These are phyloP conservation scores for Podarcis lilfordi DNA, from an alignment of 2,797 vertebrate genomes.

Conservation along the genomic window DNA sequence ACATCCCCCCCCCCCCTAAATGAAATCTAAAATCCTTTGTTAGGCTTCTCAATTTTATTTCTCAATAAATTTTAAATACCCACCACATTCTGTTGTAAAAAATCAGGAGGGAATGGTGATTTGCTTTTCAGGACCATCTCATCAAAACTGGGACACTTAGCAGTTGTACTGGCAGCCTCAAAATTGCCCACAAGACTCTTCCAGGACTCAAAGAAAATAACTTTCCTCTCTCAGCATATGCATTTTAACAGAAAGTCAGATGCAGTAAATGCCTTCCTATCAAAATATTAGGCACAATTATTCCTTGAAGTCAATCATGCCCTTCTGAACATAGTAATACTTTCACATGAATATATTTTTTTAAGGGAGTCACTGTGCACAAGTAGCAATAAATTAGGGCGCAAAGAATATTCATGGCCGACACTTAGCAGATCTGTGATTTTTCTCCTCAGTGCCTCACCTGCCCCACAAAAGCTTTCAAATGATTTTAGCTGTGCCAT, in stretches of 20 bases:
- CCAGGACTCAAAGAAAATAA: not conserved
- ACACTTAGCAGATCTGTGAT: not conserved
- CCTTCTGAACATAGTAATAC: not conserved
- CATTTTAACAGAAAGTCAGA: not conserved
- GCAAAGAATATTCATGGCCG: not conserved
- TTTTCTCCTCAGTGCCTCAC: not conserved
- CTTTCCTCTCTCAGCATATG: not conserved
- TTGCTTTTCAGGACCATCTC: not conserved
- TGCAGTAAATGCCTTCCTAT: not conserved
- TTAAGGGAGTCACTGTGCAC: not conserved
- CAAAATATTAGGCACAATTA: not conserved
- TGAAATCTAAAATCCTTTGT: not conserved
- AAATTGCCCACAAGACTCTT: not conserved
- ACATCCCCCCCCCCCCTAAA: not conserved
- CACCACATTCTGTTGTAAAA: not conserved
- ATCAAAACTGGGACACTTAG: not conserved
- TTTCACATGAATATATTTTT: not conserved
- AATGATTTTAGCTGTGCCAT: conserved; percentile 1
- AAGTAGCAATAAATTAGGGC: not conserved
- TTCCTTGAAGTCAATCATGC: not conserved
- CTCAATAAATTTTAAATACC: not conserved
- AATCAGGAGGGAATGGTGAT: not conserved
- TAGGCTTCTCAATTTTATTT: not conserved
- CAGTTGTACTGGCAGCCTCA: not conserved
- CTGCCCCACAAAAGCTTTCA: not conserved